A percentile compares a stretch with the other conserved stretches of the same genome.
Evolutionary conservation across 1,140 invertebrate species (phyloP).

Genomic region (Drosophila watanabei): DNA sequence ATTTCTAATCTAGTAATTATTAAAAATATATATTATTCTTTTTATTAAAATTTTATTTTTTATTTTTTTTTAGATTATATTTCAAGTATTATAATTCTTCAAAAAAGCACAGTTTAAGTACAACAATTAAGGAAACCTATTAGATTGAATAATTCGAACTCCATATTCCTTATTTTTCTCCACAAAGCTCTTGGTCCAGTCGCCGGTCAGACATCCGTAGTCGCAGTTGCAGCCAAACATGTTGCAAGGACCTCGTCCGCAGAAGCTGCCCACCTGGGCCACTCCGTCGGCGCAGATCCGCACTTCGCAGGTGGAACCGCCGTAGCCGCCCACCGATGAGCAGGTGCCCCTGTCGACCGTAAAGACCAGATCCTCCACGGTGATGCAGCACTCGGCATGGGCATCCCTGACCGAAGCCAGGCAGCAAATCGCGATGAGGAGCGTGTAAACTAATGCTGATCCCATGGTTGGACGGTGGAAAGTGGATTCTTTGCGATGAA

Average conservation of each 20-base stretch:
- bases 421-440: background rate
- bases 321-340: background rate
- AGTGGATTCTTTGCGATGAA: too few species aligned
- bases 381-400: background rate
- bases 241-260: constrained; percentile 3
- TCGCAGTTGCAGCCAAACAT: constrained; percentile 13
- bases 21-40: too few species aligned
- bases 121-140: background rate
- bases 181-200: constrained; percentile 4
- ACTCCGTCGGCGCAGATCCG: constrained; percentile 7
- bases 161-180: background rate
- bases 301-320: too few species aligned
- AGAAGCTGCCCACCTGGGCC: background rate
- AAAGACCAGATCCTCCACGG: background rate
- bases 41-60: too few species aligned
- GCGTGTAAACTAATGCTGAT: background rate
- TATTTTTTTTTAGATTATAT: too few species aligned
- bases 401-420: background rate
- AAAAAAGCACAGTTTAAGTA: background rate
- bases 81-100: background rate
- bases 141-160: background rate
- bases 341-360: background rate
- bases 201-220: constrained; percentile 1
- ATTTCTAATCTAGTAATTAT: too few species aligned
- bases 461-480: background rate